Base-by-base conservation (phyloP, 2,113 vertebrate species). In the Prunella himalayana region DNA sequence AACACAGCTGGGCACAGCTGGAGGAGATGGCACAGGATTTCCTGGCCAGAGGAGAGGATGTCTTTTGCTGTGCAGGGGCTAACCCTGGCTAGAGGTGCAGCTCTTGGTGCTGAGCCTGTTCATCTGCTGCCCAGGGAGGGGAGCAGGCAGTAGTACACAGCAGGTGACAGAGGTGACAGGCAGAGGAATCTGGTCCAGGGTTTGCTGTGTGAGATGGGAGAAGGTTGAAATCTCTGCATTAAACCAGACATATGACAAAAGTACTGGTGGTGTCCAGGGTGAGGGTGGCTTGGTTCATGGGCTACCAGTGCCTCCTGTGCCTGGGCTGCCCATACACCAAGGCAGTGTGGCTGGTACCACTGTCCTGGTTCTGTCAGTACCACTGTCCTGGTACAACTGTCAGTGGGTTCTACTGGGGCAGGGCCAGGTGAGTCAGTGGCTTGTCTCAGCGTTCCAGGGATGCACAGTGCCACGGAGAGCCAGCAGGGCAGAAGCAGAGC, bases 91-190 rank as follows among this genome's bases (percentile, higher is more conserved):
- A 33, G 31, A 64, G n/a, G 72, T n/a, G n/a, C 0, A 0, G 7
- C 24, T 85, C 42, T 50, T 2, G 0, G n/a, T n/a, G 31, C 47
- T 61, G 31, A 82, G n/a, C 13, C 24, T 16, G 10, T 78, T 91
- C 65, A 59, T 49, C 69, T 2, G 7, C 78, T 45, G 47, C 35
- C 53, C 54, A 31, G 10, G 31, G 19, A 53, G 35, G 7, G 47
- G 45, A 69, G 13, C n/a, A 31, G 37, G 41, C n/a, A 31, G 5
- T 11, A 63, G 51, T 1, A 1, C 0, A 0, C 39, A 14, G 33
- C 0, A 1, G 22, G 35, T 37, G 49, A 25, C 2, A 2, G n/a
- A n/a, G 51, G 44, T 50, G 60, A 41, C 12, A 23, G 21, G 18
- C n/a, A 57, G 77, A 27, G 47, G 41, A 91, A 35, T 51, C 27